Evolutionary conservation across 2,888 invertebrate genomes (phyloP), one percentile per base, ranked within the genome.

Genomic region (Cetonia aurata): DNA sequence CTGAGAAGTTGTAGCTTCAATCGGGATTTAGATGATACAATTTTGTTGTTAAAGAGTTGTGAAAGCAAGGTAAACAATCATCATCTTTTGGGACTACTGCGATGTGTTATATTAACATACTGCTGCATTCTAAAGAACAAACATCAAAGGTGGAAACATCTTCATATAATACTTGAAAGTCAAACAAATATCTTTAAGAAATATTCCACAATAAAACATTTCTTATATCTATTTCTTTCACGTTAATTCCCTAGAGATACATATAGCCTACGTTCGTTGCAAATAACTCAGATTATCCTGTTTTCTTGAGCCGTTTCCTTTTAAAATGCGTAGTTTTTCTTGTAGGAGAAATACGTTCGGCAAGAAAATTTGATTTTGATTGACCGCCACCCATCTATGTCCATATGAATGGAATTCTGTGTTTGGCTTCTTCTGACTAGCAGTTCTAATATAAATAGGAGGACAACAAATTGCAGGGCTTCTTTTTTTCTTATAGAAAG

Each of bases 281-380:
- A 72, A 73, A 73, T 71, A 72, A 66, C 67, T 72, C 70, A 69
- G 71, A 70, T 70, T 70, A 70, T 70, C 70, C 69, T 72, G 74
- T 75, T 77, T 76, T 77, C 75, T 73, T 74, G 77, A 74, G 75
- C 76, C 76, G 76, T 25, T 75, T 77, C 73, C 71, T 50, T 71
- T 71, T 75, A 74, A 75, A 74, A 77, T 76, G 77, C 76, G 76
- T 74, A 73, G 74, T 79, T 79, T 77, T 79, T 78, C 77, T 74
- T 76, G 71, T 74, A 74, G 72, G 74, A 74, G 77, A 76, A 75
- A 76, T 70, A 70, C 76, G 74, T 72, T 77, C 77, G 73, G 67
- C 68, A 75, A 75, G 79, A 79, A 79, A 79, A 79, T 79, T 79
- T 77, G 78, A 79, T 79, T 79, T 78, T 76, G 78, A 77, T 78